These are phyloP conservation scores for Drosophila neutralis DNA, from an alignment of 2,888 invertebrate genomes.

Conservation along the genomic window DNA sequence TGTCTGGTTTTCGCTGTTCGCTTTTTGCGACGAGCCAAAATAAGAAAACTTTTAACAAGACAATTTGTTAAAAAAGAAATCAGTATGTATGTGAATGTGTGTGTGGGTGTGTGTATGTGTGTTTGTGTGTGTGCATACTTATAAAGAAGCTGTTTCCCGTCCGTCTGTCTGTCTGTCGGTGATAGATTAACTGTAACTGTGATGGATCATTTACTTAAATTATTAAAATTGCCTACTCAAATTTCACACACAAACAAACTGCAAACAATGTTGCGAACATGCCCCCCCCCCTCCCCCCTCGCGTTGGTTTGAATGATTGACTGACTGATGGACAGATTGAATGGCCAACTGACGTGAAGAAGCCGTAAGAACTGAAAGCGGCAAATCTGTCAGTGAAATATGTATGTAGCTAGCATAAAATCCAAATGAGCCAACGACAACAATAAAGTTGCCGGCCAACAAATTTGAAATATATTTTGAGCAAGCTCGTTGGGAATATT, in stretches of 20 bases:
- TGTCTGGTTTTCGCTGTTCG: slow-evolving; percentile 46
- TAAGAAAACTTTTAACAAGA: slow-evolving; percentile 71
- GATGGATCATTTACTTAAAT: slow-evolving; percentile 84
- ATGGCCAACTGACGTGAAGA: slow-evolving; percentile 37
- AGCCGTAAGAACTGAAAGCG: slow-evolving; percentile 21
- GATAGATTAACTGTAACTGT: slow-evolving; percentile 83
- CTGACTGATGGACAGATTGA: slow-evolving; percentile 59
- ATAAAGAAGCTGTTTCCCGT: slow-evolving; percentile 2
- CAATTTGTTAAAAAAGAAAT: slow-evolving; percentile 70
- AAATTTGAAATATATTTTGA: slow-evolving; percentile 7
- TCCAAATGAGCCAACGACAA: slow-evolving; percentile 18
- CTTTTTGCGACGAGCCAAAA: slow-evolving; percentile 15
- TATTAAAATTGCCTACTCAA: slow-evolving; percentile 80
- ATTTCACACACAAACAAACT: slow-evolving; percentile 62
- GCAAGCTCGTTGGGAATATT: background rate
- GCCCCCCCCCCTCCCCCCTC: accelerated
- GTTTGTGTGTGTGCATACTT: background rate
- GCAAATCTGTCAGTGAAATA: slow-evolving; percentile 34
- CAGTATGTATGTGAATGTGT: background rate
- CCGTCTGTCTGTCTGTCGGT: slow-evolving; percentile 51
- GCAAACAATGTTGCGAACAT: background rate
- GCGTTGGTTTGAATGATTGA: slow-evolving; percentile 46
- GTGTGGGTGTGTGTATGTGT: background rate
- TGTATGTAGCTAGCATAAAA: slow-evolving; percentile 8
- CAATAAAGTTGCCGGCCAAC: slow-evolving; percentile 6